These are phyloP conservation scores for Schizopygopsis pylzovi DNA, from an alignment of 2,797 vertebrate genomes.

Conservation along the genomic window DNA sequence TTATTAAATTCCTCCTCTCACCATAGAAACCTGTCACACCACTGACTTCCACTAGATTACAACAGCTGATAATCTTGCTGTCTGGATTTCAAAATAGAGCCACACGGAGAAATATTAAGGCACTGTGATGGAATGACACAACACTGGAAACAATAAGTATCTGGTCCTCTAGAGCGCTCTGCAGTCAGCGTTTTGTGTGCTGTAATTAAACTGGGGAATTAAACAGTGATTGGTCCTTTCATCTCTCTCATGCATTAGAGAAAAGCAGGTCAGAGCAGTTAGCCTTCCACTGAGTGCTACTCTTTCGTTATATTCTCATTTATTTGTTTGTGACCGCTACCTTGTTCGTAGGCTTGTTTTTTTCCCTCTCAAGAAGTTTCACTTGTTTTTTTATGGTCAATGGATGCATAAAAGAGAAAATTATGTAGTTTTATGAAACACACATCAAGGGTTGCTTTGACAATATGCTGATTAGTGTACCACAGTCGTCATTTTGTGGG, in stretches of 20 bases:
- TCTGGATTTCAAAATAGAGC: constrained; percentile 55
- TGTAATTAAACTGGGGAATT: constrained; percentile 70
- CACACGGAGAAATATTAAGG: constrained; percentile 53
- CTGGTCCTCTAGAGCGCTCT: constrained; percentile 48
- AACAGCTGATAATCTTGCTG: constrained; percentile 64
- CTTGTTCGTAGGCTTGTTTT: constrained; percentile 12
- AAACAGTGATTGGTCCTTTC: constrained; percentile 62
- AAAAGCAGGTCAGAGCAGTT: constrained; percentile 42
- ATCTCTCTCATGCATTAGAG: constrained; percentile 45
- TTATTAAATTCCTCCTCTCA: constrained; percentile 65
- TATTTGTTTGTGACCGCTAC: constrained; percentile 36
- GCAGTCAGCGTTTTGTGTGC: constrained; percentile 57
- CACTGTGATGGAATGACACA: constrained; percentile 45
- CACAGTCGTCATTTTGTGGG: background rate
- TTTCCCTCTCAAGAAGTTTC: constrained; percentile 46
- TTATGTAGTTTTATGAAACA: background rate
- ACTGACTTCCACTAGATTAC: constrained; percentile 62
- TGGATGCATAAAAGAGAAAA: background rate
- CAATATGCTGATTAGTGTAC: background rate
- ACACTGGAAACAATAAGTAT: constrained; percentile 53
- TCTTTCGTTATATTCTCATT: constrained; percentile 21
- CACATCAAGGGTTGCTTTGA: background rate
- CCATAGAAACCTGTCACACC: constrained; percentile 59
- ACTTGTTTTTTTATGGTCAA: constrained; percentile 47
- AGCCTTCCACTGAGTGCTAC: constrained; percentile 55